phyloP scores from a whole-genome alignment of 92 coral and sea anemone genomes.

The Bergia sp. region DNA sequence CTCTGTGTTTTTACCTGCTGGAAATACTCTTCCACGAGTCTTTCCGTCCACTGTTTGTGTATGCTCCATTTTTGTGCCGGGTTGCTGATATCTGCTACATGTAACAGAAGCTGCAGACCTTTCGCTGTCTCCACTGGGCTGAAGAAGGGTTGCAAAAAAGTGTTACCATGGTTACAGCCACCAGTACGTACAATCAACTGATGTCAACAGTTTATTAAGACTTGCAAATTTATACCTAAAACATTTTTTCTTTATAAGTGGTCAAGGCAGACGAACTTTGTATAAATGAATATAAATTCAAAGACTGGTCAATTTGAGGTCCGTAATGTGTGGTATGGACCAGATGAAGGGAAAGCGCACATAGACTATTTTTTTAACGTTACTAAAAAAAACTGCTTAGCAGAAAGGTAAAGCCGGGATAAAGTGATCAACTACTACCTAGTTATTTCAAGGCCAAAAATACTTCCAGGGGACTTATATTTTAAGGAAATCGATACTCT shows the following conservation, averaged over 20 bases:
- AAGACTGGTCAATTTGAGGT: not conserved
- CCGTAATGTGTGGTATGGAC: not conserved
- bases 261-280: not conserved
- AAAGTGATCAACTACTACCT: too few species aligned
- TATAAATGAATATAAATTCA: not conserved
- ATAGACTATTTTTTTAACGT: not conserved
- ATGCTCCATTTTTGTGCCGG: slow-evolving; percentile 95
- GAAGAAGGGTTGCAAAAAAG: not conserved
- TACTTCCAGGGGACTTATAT: too few species aligned
- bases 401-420: too few species aligned
- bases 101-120: slow-evolving; percentile 77
- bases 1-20: slow-evolving; percentile 67
- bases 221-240: too few species aligned
- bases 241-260: not conserved
- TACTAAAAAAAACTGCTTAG: too few species aligned
- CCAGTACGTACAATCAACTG: too few species aligned
- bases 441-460: too few species aligned
- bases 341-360: not conserved
- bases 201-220: too few species aligned
- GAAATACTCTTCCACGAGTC: slow-evolving; percentile 96
- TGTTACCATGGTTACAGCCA: too few species aligned
- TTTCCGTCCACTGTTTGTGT: slow-evolving; percentile 92
- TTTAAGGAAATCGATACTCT: too few species aligned
- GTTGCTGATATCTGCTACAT: slow-evolving; percentile 93
- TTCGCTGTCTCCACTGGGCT: slow-evolving; percentile 83